These are phyloP conservation scores for Eristalis intricaria DNA, from an alignment of 2,888 invertebrate genomes.

Conservation along the genomic window DNA sequence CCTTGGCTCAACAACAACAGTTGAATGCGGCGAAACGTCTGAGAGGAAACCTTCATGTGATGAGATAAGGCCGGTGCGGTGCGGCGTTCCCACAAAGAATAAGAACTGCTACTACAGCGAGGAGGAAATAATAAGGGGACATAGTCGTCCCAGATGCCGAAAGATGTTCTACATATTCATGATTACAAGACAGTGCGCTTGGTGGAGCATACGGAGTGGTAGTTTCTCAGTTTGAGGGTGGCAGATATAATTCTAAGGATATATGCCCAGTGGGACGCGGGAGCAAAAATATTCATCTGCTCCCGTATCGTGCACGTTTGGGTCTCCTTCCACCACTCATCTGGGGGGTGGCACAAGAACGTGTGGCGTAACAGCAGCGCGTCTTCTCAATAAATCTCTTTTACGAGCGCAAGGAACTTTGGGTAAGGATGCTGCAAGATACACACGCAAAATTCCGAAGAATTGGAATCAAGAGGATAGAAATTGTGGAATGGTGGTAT, in stretches of 20 bases:
- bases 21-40: conserved; percentile 40
- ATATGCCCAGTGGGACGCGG: conserved; percentile 69
- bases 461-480: conserved; percentile 10
- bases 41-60: conserved; percentile 41
- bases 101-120: conserved; percentile 21
- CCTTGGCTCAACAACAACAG: conserved; percentile 1
- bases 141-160: conserved; percentile 69
- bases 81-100: conserved; percentile 32
- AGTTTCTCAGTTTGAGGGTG: conserved; percentile 30
- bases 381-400: conserved; percentile 81
- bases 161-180: conserved; percentile 72
- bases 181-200: conserved; percentile 64
- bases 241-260: conserved; percentile 64
- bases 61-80: conserved; percentile 50
- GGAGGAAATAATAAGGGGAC: conserved; percentile 46
- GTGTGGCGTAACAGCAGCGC: conserved; percentile 79
- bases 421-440: conserved; percentile 49
- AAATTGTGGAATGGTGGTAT: conserved; percentile 11
- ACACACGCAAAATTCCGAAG: conserved; percentile 45
- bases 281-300: conserved; percentile 68
- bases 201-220: conserved; percentile 32
- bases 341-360: conserved; percentile 66
- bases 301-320: conserved; percentile 32
- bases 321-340: conserved; percentile 12
- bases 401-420: conserved; percentile 78